phyloP scores from a whole-genome alignment of 2,888 invertebrate genomes.

The Lysandra bellargus region DNA sequence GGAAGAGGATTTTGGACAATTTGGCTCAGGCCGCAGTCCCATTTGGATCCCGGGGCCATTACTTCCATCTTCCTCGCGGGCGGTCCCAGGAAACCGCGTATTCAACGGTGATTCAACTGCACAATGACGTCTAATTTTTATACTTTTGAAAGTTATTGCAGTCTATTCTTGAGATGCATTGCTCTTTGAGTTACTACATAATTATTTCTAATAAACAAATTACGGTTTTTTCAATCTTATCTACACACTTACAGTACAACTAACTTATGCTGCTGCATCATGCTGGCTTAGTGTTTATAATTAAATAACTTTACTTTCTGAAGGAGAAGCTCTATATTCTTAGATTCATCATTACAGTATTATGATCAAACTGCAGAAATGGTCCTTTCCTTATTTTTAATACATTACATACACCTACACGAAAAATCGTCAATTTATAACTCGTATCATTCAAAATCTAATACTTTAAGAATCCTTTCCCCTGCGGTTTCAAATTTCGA shows the following conservation, averaged over 20 bases:
- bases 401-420: background rate
- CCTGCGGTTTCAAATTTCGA: constrained; percentile 37
- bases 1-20: constrained; percentile 17
- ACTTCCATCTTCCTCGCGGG: constrained; percentile 23
- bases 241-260: too few relatives aligned
- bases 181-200: background rate
- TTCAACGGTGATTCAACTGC: background rate
- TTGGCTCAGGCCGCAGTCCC: constrained; percentile 19
- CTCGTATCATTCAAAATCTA: background rate
- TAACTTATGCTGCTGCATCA: too few relatives aligned
- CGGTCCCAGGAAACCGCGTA: constrained; percentile 25
- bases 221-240: too few relatives aligned
- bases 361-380: too few relatives aligned
- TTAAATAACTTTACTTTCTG: too few relatives aligned
- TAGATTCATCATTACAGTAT: too few relatives aligned
- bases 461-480: constrained; percentile 13
- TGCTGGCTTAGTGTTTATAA: too few relatives aligned
- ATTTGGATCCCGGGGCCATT: constrained; percentile 26
- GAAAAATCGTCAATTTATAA: background rate
- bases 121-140: constrained; percentile 18
- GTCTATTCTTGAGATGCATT: background rate
- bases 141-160: constrained; percentile 28
- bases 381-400: too few relatives aligned
- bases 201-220: background rate
- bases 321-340: too few relatives aligned